phyloP scores from a whole-genome alignment of 2,888 invertebrate species.

The Litoditis marina region DNA sequence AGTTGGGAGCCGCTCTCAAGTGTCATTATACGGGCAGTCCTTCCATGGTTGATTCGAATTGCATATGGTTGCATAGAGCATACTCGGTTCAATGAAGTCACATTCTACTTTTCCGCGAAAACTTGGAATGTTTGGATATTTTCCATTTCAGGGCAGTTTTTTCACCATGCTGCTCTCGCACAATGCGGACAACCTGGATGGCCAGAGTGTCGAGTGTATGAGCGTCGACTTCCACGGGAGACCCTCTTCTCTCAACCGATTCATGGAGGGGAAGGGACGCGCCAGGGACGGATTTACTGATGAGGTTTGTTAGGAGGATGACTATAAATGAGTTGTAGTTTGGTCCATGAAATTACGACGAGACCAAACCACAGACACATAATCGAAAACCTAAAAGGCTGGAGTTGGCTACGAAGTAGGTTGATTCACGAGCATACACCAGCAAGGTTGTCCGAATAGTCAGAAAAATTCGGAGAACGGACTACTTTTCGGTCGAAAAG shows the following conservation, averaged over 20 bases:
- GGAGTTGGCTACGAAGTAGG: too few species aligned
- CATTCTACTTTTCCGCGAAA: background rate
- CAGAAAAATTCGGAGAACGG: too few species aligned
- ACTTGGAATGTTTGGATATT: background rate
- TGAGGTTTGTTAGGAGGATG: slow-evolving; percentile 41
- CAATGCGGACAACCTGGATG: slow-evolving; percentile 55
- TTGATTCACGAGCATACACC: too few species aligned
- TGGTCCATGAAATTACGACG: background rate
- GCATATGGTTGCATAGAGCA: too few species aligned
- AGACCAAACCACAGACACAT: background rate
- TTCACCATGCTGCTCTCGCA: slow-evolving; percentile 57
- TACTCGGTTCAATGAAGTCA: too few species aligned
- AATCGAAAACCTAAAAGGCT: too few species aligned
- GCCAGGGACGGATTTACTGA: slow-evolving; percentile 55
- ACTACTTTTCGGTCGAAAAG: too few species aligned
- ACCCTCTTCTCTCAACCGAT: slow-evolving; percentile 54
- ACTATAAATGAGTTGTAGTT: too few species aligned
- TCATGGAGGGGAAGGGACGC: slow-evolving; percentile 59
- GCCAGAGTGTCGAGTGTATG: slow-evolving; percentile 56
- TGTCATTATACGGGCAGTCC: too few species aligned
- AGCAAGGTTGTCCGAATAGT: too few species aligned
- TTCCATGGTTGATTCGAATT: too few species aligned
- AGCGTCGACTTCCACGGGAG: slow-evolving; percentile 59
- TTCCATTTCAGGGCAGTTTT: slow-evolving; percentile 48
- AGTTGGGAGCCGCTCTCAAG: too few species aligned